Evolutionary conservation across 2,888 invertebrate genomes (phyloP).

Genomic region (Cantharis flavilabris): DNA sequence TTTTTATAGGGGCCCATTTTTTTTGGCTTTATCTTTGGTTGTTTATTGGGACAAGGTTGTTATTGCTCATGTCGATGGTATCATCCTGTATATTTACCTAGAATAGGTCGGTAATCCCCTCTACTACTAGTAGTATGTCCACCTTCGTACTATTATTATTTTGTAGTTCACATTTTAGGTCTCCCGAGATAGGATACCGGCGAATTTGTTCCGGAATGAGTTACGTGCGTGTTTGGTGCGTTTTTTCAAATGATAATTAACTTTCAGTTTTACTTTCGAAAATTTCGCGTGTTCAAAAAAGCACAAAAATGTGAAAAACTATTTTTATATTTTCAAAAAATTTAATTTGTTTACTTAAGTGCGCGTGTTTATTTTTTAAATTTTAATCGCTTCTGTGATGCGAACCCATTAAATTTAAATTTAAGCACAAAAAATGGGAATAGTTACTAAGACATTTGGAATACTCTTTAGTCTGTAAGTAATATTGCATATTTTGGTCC

Average conservation of each 20-base stretch:
- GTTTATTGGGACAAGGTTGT: not conserved
- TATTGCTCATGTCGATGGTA: not conserved
- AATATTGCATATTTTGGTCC: slow-evolving; percentile 2
- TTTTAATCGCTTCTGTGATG: not conserved
- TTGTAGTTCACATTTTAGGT: slow-evolving; percentile 31
- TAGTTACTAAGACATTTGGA: slow-evolving; percentile 77
- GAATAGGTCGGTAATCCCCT: slow-evolving; percentile 29
- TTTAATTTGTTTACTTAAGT: not conserved
- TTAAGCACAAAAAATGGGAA: slow-evolving; percentile 62
- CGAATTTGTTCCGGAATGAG: not conserved
- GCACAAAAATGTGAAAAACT: not conserved
- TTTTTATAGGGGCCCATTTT: not conserved
- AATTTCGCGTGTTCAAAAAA: not conserved
- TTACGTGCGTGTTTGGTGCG: not conserved
- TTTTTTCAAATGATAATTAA: not conserved
- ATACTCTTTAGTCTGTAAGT: slow-evolving; percentile 84
- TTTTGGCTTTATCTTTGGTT: not conserved
- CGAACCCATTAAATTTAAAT: not conserved
- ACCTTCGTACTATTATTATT: slow-evolving; percentile 32
- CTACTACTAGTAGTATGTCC: slow-evolving; percentile 27
- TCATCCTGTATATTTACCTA: slow-evolving; percentile 3
- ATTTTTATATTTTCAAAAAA: not conserved
- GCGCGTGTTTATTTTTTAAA: not conserved
- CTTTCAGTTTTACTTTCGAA: not conserved
- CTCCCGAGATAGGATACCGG: slow-evolving; percentile 12